Evolutionary conservation across 2,888 invertebrate genomes (phyloP).

Genomic region (Strigamia maritima): DNA sequence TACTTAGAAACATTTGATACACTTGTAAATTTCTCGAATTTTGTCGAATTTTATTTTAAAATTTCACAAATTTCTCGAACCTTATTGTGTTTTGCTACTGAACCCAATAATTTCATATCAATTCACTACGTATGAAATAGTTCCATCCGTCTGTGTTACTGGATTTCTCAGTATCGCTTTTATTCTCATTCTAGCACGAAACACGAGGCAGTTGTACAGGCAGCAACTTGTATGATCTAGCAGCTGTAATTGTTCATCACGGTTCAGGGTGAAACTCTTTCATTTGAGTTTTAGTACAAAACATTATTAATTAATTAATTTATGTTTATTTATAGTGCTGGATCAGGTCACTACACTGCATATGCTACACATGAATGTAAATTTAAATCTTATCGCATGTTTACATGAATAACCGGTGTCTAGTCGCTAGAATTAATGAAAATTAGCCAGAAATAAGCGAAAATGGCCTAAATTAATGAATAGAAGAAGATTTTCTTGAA

Average conservation of each 20-base stretch:
- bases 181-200: slow-evolving; percentile 59
- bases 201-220: slow-evolving; percentile 63
- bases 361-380: slow-evolving; percentile 70
- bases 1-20: no score
- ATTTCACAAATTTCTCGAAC: no score
- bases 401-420: neutral
- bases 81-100: no score
- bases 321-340: slow-evolving; percentile 60
- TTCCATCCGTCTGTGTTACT: no score
- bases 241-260: slow-evolving; percentile 77
- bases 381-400: slow-evolving; percentile 38
- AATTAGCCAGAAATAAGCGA: no score
- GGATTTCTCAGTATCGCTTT: no score
- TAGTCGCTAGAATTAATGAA: neutral
- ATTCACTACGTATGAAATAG: no score
- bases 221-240: slow-evolving; percentile 70
- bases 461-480: no score
- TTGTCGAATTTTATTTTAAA: no score
- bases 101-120: no score
- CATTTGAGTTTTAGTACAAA: neutral
- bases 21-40: no score
- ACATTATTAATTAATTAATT: neutral
- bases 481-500: no score
- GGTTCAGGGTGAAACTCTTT: slow-evolving; percentile 65
- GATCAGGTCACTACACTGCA: slow-evolving; percentile 80